These are phyloP conservation scores for Geothlypis trichas DNA, from an alignment of 2,113 vertebrate species.

Conservation along the genomic window DNA sequence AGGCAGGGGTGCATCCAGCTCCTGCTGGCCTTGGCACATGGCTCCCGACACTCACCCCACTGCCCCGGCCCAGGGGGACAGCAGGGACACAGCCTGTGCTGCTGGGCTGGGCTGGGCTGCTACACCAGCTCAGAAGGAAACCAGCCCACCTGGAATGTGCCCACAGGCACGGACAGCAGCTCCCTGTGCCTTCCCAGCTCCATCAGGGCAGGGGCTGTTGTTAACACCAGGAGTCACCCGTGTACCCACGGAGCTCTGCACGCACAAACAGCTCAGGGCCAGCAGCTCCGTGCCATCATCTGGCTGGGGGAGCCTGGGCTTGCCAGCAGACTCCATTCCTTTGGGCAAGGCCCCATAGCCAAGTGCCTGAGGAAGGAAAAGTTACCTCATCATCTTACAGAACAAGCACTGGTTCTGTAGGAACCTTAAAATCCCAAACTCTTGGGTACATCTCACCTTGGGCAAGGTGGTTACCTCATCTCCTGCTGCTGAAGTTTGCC, in stretches of 20 bases:
- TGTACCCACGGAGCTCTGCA: not conserved
- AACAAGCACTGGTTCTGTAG: not conserved
- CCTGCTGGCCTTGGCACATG: not conserved
- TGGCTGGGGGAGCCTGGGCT: not conserved
- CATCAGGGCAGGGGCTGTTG: rapidly evolving
- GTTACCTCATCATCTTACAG: not conserved
- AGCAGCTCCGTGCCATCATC: not conserved
- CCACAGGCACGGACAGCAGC: not conserved
- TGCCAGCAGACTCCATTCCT: not conserved
- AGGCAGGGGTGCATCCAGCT: not conserved
- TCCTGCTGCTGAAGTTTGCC: constrained; percentile 66
- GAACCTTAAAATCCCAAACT: constrained; percentile 16
- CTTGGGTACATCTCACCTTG: constrained; percentile 57
- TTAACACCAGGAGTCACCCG: not conserved
- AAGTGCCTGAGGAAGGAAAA: not conserved
- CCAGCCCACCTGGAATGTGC: not conserved
- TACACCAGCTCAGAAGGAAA: not conserved
- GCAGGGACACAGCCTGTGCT: not conserved
- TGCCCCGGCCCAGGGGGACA: not conserved
- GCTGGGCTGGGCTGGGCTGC: not conserved
- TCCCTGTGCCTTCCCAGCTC: not conserved
- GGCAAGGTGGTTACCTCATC: constrained; percentile 61
- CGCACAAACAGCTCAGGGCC: not conserved
- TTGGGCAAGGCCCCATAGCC: not conserved
- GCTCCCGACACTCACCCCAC: not conserved